Base-by-base conservation (phyloP, 2,113 vertebrate genomes). In the Myrmophylax atrothorax region DNA sequence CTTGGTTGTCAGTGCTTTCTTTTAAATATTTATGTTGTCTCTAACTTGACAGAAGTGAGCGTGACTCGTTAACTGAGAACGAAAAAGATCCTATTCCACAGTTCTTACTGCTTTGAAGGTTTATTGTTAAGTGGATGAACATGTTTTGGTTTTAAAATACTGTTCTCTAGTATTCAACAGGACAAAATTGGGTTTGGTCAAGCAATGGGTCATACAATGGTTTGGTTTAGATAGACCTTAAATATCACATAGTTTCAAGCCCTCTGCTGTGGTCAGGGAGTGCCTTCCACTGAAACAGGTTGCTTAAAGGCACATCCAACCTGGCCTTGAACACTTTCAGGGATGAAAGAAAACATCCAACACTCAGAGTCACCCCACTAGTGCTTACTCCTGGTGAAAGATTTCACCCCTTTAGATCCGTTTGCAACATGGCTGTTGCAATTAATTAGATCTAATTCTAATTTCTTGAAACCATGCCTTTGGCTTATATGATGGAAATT, bases 91-190 rank as follows among this genome's bases (percentile, higher is more conserved):
- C 38, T 80, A 38, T 62, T 93, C 68, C 25, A 84, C 14, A 72
- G 76, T 88, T 52, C 50, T 83, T 13, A 68, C 38, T 37, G 44
- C 25, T 91, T 62, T 52, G 18, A 94, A 96, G 72, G 42, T 18
- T 66, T 85, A 67, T 74, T 84, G 4, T 38, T 38, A 91, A 92
- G 47, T 67, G 52, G 37, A 33, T 73, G 19, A 60, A 26, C 16
- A 14, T 33, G 47, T 11, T 87, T 79, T 75, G 67, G 38, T 88
- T 93, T 94, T 80, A 92, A 91, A 96, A 85, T 82, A 82, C 82
- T 74, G 12, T 79, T 67, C 72, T 50, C 63, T 75, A 80, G 62
- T 40, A 90, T 73, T 90, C 55, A 87, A 42, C 49, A 85, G 62
- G 66, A 33, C 7, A 66, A 90, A 84, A 87, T 16, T 56, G 5